Evolutionary conservation across 2,888 invertebrate species (phyloP).

Genomic region (Polyommatus icarus): DNA sequence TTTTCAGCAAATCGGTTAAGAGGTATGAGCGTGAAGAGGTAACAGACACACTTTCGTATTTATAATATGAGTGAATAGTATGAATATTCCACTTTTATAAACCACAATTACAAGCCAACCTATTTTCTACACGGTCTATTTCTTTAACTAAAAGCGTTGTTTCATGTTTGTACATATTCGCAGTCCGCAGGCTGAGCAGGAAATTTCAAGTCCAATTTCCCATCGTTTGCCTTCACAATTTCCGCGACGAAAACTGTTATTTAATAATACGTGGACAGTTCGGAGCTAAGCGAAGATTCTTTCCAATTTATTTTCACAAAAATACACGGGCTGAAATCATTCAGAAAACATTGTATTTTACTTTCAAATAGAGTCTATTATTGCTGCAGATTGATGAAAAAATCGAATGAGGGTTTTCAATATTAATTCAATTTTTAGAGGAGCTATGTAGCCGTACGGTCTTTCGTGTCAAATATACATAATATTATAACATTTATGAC

Average conservation of each 20-base stretch:
- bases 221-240: constrained; percentile 22
- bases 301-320: neutral
- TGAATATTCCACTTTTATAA: neutral
- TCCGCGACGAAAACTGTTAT: constrained; percentile 2
- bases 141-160: constrained; percentile 5
- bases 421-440: too few relatives aligned
- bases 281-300: neutral
- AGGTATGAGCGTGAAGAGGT: too few relatives aligned
- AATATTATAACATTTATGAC: too few relatives aligned
- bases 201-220: constrained; percentile 27
- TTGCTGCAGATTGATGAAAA: too few relatives aligned
- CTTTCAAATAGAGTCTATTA: neutral
- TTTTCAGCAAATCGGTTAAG: too few relatives aligned
- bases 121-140: neutral
- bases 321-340: neutral
- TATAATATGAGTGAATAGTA: too few relatives aligned
- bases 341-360: neutral
- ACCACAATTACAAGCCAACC: neutral
- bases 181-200: neutral
- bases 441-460: too few relatives aligned
- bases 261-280: constrained; percentile 2
- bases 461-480: too few relatives aligned
- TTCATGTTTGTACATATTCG: neutral
- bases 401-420: too few relatives aligned
- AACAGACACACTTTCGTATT: too few relatives aligned